Base-by-base conservation (phyloP, 2,797 vertebrate species). In the Clarias laeviceps region DNA sequence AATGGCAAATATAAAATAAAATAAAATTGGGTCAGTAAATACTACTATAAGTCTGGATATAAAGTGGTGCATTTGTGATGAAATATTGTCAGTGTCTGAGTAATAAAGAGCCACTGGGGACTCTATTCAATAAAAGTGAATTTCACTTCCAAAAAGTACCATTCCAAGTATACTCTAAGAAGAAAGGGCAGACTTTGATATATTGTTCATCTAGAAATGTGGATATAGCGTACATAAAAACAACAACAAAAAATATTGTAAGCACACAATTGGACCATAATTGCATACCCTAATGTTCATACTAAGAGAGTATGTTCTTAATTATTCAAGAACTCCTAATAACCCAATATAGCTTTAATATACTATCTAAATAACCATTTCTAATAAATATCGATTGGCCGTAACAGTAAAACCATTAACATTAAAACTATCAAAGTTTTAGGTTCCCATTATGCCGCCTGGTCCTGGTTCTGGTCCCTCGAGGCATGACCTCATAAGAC, bases 21-120 rank as follows among this genome's bases (percentile, higher is more conserved):
- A 54, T 37, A 59, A 12, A 65, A 57, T 66, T 11, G 72, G 22
- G n/a, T 84, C 82, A 29, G 64, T 84, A 66, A 14, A 65, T 57
- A 68, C 32, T 54, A 12, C 5, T 68, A 78, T 84, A 78, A 57
- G 62, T 68, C 50, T 32, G 45, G 29, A 32, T 59, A 62, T n/a
- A 68, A 78, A 66, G 29, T 74, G 62, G 45, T 54, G 32, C 77
- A 64, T 74, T 73, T 37, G 54, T 34, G 62, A 84, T 84, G 17
- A 66, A 34, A 66, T 66, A 54, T 65, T 65, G 61, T 65, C 37
- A 84, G 17, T 76, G 82, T n/a, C 59, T 76, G 40, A 65, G 73
- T 56, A 22, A 66, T 77, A 84, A 78, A 14, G 73, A 56, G 61
- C 29, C 65, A 34, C 62, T 22, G 61, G 20, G 12, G 66, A 74